Base-by-base conservation (phyloP, 2,797 vertebrate genomes). In the Microctenopoma lineatum region DNA sequence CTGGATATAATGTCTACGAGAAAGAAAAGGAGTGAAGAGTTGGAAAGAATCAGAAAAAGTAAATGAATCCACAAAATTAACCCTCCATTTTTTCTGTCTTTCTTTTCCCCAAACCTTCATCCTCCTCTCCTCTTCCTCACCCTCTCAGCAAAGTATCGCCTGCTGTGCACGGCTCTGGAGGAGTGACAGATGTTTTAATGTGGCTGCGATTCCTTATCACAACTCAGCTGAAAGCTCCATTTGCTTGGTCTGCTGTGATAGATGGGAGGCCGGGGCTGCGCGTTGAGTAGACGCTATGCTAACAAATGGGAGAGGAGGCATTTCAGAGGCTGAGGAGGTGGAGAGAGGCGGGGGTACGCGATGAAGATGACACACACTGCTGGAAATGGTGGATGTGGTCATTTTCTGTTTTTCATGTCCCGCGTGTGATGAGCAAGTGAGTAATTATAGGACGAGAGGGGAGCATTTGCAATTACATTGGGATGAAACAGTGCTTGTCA, bases 181-280 rank as follows among this genome's bases (percentile, higher is more conserved):
- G 79, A 88, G 84, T 90, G 89, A 91, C 87, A 85, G 87, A 90
- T 90, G 86, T 89, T 89, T 90, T 88, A 87, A 87, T 80, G 84
- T 77, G 80, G 66, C 82, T 70, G 67, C 52, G 73, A 83, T 88
- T 89, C 73, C 87, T 92, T 90, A 91, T 91, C 87, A 87, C 83
- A 68, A 67, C 79, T 83, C 80, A 74, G 77, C 81, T 87, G 86
- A 87, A 88, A 88, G 88, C 84, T 88, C 83, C 78, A 88, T 90
- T 89, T 88, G 82, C 86, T 84, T 42, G 66, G 68, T 73, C 73
- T 2, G 16, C 69, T 1, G 32, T 88, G 84, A 91, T 87, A 76
- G 81, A 90, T 89, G 83, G 80, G 67, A 68, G 79, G 73, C 73
- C 38, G 32, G 53, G 68, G 60, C 61, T 16, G 52, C 62, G 81